A percentile compares a stretch with the other conserved stretches of the same genome.
Evolutionary conservation across 2,888 invertebrate species (phyloP).

Genomic region (Chromoteleia sp.): DNA sequence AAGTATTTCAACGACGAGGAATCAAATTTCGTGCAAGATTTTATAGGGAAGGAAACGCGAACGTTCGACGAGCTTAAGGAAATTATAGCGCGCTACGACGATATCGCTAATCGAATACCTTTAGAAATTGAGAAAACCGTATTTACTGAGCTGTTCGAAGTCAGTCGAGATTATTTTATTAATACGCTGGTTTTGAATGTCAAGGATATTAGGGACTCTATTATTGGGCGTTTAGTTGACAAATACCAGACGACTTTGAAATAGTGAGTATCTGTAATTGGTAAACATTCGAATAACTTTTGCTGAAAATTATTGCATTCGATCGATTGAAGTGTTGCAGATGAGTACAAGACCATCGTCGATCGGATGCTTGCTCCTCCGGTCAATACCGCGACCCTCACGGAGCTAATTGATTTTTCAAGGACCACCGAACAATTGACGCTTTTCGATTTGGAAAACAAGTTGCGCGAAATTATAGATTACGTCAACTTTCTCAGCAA

Average conservation of each 20-base stretch:
- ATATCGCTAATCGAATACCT: constrained; percentile 88
- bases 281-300: constrained; percentile 1
- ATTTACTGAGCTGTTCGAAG: constrained; percentile 93
- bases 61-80: constrained; percentile 88
- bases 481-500: constrained; percentile 94
- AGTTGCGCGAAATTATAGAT: constrained; percentile 88
- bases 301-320: constrained; percentile 11
- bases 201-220: constrained; percentile 88
- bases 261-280: constrained; percentile 85
- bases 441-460: constrained; percentile 91
- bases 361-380: constrained; percentile 92
- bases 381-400: constrained; percentile 92
- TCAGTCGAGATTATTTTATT: constrained; percentile 92
- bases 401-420: constrained; percentile 92
- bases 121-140: constrained; percentile 87
- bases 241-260: constrained; percentile 92
- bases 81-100: constrained; percentile 87
- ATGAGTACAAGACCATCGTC: constrained; percentile 92
- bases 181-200: constrained; percentile 89
- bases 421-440: constrained; percentile 90
- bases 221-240: constrained; percentile 91
- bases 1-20: constrained; percentile 78
- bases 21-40: constrained; percentile 86
- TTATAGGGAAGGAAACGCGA: constrained; percentile 88
- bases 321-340: constrained; percentile 88